Evolutionary conservation across 2,888 invertebrate species (phyloP).

Genomic region (Agrochola macilenta): DNA sequence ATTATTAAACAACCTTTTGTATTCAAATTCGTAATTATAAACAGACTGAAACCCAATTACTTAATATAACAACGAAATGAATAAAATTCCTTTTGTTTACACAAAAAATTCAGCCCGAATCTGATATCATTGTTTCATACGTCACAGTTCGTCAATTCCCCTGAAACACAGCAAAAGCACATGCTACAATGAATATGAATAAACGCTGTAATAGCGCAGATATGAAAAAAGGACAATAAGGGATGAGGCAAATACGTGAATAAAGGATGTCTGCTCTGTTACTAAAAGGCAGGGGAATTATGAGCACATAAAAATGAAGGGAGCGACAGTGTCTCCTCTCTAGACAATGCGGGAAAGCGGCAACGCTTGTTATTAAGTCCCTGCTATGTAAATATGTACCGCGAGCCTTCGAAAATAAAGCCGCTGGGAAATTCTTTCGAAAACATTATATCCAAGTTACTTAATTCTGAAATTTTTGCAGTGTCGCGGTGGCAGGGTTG

Average conservation of each 20-base stretch:
- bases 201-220: slow-evolving; percentile 77
- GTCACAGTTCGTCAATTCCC: slow-evolving; percentile 61
- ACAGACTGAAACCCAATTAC: slow-evolving; percentile 1
- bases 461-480: slow-evolving; percentile 47
- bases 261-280: slow-evolving; percentile 76
- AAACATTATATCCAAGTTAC: slow-evolving; percentile 53
- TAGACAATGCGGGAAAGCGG: slow-evolving; percentile 73
- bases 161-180: slow-evolving; percentile 56
- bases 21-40: not conserved
- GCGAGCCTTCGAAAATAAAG: slow-evolving; percentile 63
- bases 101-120: slow-evolving; percentile 20
- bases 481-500: slow-evolving; percentile 24
- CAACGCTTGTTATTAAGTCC: slow-evolving; percentile 75
- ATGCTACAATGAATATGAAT: slow-evolving; percentile 71
- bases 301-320: slow-evolving; percentile 78
- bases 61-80: slow-evolving; percentile 19
- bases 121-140: slow-evolving; percentile 47
- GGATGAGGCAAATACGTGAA: slow-evolving; percentile 77
- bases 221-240: slow-evolving; percentile 82
- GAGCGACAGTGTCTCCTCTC: slow-evolving; percentile 64
- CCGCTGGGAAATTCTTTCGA: slow-evolving; percentile 57
- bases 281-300: slow-evolving; percentile 78
- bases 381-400: slow-evolving; percentile 69
- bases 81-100: slow-evolving; percentile 29
- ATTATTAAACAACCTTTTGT: not conserved